These are phyloP conservation scores for Platygyra sinensis DNA, from an alignment of 64 coral and sea anemone species.

Conservation along the genomic window DNA sequence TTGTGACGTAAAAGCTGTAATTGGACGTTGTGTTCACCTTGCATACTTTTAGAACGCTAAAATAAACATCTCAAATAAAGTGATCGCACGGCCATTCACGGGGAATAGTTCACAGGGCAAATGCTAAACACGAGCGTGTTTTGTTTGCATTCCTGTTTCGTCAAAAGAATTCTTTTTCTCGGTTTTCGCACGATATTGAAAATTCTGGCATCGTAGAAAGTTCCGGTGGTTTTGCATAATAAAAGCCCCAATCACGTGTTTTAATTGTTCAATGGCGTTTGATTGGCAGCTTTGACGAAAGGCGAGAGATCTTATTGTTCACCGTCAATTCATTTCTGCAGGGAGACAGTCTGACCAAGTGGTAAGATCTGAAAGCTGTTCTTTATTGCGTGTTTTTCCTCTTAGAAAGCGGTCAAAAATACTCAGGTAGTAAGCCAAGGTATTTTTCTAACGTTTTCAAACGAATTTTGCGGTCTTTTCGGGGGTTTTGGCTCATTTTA, in stretches of 20 bases:
- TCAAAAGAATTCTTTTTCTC: constrained; percentile 47
- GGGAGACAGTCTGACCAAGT: constrained; percentile 75
- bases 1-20: constrained; percentile 76
- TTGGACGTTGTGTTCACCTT: constrained; percentile 54
- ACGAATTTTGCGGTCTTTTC: constrained; percentile 79
- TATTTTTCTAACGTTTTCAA: constrained; percentile 63
- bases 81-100: constrained; percentile 1
- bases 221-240: constrained; percentile 99
- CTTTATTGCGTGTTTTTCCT: constrained; percentile 65
- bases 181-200: constrained; percentile 88
- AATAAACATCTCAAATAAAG: constrained; percentile 34
- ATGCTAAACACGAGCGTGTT: constrained; percentile 16
- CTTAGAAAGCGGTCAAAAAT: constrained; percentile 48
- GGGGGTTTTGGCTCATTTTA: constrained; percentile 82
- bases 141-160: constrained; percentile 57
- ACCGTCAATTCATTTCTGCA: constrained; percentile 95
- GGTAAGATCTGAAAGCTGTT: constrained; percentile 95
- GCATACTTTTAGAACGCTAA: constrained; percentile 61
- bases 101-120: background rate
- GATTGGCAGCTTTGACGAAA: constrained; percentile 96
- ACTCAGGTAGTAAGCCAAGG: constrained; percentile 37
- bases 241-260: constrained; percentile 93
- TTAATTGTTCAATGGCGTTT: constrained; percentile 89
- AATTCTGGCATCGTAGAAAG: constrained; percentile 93
- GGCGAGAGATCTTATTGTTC: constrained; percentile 93